These are phyloP conservation scores for Grammomys surdaster DNA, from an alignment of 2,113 vertebrate species.

Conservation along the genomic window DNA sequence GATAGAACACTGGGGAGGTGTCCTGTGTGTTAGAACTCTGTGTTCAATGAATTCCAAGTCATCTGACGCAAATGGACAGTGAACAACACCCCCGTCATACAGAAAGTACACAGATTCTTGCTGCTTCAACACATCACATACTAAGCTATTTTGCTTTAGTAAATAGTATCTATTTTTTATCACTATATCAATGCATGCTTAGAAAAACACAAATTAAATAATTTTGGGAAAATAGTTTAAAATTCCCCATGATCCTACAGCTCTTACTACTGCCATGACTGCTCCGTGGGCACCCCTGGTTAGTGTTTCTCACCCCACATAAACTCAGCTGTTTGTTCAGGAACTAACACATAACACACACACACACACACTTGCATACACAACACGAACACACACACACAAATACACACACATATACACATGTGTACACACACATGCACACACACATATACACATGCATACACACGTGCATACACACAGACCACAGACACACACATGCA, in stretches of 20 bases:
- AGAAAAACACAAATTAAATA: conserved; percentile 32
- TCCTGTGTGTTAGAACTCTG: too few species aligned
- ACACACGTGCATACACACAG: too few species aligned
- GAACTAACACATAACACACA: background rate
- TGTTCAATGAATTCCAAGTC: accelerated
- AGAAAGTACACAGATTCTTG: accelerated
- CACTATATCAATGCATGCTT: background rate
- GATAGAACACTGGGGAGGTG: too few species aligned
- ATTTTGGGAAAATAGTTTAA: background rate
- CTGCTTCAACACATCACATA: background rate
- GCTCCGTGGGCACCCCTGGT: accelerated
- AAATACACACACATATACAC: too few species aligned
- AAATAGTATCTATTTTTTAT: background rate
- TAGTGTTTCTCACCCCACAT: background rate
- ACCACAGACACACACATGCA: too few species aligned
- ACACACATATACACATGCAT: too few species aligned
- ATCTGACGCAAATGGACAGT: accelerated
- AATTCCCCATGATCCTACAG: background rate
- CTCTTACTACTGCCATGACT: accelerated
- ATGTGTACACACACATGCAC: too few species aligned
- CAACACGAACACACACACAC: too few species aligned
- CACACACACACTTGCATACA: background rate
- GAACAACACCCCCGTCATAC: background rate
- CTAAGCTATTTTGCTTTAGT: background rate
- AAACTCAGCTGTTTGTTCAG: background rate